phyloP scores from a whole-genome alignment of 2,797 vertebrate species.

The Basileuterus tristriatus region DNA sequence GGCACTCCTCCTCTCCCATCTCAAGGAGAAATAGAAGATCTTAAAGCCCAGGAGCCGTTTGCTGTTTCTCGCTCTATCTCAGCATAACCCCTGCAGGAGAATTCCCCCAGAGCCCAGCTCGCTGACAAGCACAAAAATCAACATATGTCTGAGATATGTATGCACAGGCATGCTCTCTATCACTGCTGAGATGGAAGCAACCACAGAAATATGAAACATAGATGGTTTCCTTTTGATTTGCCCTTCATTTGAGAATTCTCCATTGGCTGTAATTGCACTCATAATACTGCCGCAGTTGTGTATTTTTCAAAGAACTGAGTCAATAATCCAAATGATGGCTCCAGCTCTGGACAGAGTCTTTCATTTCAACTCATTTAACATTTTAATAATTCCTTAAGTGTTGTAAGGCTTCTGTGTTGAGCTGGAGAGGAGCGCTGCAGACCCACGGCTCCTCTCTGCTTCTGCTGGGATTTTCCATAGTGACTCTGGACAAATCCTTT shows the following conservation, averaged over 20 bases:
- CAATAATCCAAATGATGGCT: conserved; percentile 31
- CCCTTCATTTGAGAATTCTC: conserved; percentile 18
- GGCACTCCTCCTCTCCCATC: conserved; percentile 1
- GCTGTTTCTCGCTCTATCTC: conserved; percentile 33
- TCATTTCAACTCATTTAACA: conserved; percentile 9
- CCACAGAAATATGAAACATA: conserved; percentile 13
- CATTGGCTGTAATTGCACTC: conserved; percentile 3
- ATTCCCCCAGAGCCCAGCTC: conserved; percentile 25
- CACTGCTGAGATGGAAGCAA: conserved; percentile 49
- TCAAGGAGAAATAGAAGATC: conserved; percentile 29
- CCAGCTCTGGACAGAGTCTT: neutral
- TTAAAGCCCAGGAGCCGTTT: conserved; percentile 39
- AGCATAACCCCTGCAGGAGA: conserved; percentile 34
- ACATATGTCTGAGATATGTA: conserved; percentile 61
- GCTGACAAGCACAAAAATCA: conserved; percentile 59
- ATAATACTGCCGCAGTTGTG: neutral
- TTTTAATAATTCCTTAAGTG: conserved; percentile 4
- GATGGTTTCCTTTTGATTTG: conserved; percentile 34
- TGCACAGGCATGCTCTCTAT: conserved; percentile 34
- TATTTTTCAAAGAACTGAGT: conserved; percentile 36
- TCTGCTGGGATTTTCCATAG: neutral
- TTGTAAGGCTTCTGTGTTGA: neutral
- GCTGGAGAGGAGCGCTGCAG: neutral
- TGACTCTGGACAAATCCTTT: neutral
- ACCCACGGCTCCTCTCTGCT: neutral